These are phyloP conservation scores for Drosophila macrospina DNA, from an alignment of 2,888 invertebrate genomes.

Conservation along the genomic window DNA sequence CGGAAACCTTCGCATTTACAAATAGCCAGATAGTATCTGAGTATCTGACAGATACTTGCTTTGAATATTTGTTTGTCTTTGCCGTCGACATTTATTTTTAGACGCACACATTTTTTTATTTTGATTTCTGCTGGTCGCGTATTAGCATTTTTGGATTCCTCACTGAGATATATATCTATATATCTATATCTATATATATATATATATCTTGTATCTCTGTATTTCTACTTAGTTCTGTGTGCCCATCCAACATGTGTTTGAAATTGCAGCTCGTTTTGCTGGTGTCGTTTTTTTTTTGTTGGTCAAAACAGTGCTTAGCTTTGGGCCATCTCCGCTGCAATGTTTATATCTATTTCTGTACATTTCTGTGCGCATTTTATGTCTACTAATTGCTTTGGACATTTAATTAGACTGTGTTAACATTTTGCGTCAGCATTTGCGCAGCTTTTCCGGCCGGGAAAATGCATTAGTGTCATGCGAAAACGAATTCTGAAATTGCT, in stretches of 20 bases:
- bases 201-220: conserved; percentile 4
- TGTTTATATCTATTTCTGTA: conserved; percentile 57
- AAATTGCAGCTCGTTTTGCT: conserved; percentile 58
- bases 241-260: conserved; percentile 77
- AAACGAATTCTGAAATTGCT: background rate
- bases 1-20: conserved; percentile 73
- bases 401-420: conserved; percentile 52
- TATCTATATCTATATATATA: background rate
- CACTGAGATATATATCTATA: conserved; percentile 18
- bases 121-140: conserved; percentile 67
- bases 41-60: conserved; percentile 59
- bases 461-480: background rate
- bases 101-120: conserved; percentile 62
- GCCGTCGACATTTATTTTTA: conserved; percentile 71
- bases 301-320: conserved; percentile 9
- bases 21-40: conserved; percentile 63
- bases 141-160: conserved; percentile 72
- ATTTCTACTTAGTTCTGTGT: conserved; percentile 8
- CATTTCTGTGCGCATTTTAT: conserved; percentile 48
- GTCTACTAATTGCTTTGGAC: conserved; percentile 56
- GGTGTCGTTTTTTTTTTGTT: conserved; percentile 47
- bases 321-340: conserved; percentile 14
- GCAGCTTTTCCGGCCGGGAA: background rate
- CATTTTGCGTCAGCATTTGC: conserved; percentile 21
- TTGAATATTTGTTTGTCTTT: conserved; percentile 56